Evolutionary conservation across 1,140 invertebrate species (phyloP).

Genomic region (Anthonomus grandis): DNA sequence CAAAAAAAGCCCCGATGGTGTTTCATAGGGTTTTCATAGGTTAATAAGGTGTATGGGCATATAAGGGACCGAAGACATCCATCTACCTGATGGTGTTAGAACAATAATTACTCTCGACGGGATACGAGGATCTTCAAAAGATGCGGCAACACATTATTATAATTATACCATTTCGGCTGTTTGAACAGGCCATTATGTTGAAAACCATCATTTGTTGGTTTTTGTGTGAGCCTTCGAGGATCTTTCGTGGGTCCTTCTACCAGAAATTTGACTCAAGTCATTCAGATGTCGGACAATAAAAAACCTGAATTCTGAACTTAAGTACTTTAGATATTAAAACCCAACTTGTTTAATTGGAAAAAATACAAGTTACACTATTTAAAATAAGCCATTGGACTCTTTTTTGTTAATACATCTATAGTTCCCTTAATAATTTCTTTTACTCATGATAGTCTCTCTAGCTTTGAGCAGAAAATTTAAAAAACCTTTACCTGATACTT

Average conservation of each 20-base stretch:
- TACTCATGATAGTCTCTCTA: too few relatives aligned
- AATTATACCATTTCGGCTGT: constrained; percentile 30
- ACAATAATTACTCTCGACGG: constrained; percentile 29
- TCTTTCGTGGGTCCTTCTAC: constrained; percentile 6
- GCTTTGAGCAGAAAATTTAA: too few relatives aligned
- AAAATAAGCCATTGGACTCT: background rate
- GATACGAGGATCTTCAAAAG: constrained; percentile 27
- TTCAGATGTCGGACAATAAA: background rate
- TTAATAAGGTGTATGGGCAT: too few relatives aligned
- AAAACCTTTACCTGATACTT: background rate
- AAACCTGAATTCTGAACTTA: background rate
- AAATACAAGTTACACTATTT: background rate
- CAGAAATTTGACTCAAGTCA: background rate
- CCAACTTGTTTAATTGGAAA: background rate
- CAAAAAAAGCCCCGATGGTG: too few relatives aligned
- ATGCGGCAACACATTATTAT: constrained; percentile 31
- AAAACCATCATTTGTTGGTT: constrained; percentile 31
- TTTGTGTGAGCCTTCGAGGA: constrained; percentile 18
- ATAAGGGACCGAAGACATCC: constrained; percentile 15
- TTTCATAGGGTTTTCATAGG: too few relatives aligned
- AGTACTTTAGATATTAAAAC: background rate
- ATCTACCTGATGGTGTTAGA: constrained; percentile 30
- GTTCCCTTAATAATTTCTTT: too few relatives aligned
- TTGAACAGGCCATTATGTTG: constrained; percentile 30
- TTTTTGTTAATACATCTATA: too few relatives aligned